Base-by-base conservation (phyloP, 2,113 vertebrate genomes). In the Recurvirostra avosetta region DNA sequence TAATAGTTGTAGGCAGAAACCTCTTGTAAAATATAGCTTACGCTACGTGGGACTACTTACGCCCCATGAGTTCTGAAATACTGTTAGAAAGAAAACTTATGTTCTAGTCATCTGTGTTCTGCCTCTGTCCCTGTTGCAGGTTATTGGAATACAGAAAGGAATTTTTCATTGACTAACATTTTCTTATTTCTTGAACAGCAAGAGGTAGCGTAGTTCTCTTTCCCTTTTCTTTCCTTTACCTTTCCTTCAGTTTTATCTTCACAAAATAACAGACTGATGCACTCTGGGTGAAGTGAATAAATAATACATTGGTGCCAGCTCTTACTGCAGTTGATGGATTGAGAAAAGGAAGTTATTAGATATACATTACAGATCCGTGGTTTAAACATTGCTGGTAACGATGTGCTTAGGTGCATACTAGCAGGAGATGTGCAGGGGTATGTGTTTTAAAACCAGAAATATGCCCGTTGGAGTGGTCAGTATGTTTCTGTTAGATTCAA, bases 201-300 rank as follows among this genome's bases (percentile, higher is more conserved):
- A 36, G 36, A 41, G 41, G 29, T 79, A 55, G 41, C 12, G 2
- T 8, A 50, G 20, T 66, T 85, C 4, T 3, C 27, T 85, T 90
- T 82, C 26, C 43, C 7, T 82, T 88, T 30, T 4, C 25, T 84
- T 66, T 73, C 14, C 19, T 81, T 74, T 55, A 15, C 34, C 5
- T 82, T 79, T 70, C 34, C 11, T 72, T 71, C 38, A 25, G 52
- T 41, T 78, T 82, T 56, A 13, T 22, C 26, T 90, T 76, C 25
- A 32, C 14, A 14, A 81, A 50, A 21, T 67, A 70, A n/a, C 25
- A 30, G 34, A 40, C 38, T 0, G 0, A 26, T 81, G 12, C 25
- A 30, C 0, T 0, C 15, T 40, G 40, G 11, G 40, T 40, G 38
- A 58, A 56, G 62, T 70, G 14, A 72, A 41, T 77, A 53, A 90